These are phyloP conservation scores for Philonicus albiceps DNA, from an alignment of 2,888 invertebrate genomes.

Conservation along the genomic window DNA sequence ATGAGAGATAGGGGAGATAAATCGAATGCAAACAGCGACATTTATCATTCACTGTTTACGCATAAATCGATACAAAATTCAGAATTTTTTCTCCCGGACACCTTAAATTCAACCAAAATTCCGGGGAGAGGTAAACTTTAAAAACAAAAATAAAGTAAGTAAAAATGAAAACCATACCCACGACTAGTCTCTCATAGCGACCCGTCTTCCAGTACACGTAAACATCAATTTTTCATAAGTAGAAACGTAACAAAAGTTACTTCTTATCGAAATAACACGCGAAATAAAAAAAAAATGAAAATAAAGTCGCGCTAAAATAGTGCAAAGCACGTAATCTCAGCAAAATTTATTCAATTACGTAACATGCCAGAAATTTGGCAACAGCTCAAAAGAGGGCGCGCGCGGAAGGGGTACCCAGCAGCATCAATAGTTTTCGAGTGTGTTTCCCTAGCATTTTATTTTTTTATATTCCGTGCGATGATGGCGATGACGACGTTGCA, in stretches of 20 bases:
- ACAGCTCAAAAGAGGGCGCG: background rate
- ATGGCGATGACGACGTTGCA: conserved; percentile 3
- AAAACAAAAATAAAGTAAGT: background rate
- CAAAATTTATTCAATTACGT: conserved; percentile 41
- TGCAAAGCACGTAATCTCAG: conserved; percentile 32
- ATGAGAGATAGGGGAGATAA: background rate
- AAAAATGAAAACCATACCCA: background rate
- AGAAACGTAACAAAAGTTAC: background rate
- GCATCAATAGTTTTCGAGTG: conserved; percentile 24
- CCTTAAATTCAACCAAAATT: background rate
- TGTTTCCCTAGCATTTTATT: background rate
- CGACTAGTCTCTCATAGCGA: background rate
- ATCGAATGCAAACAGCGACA: background rate
- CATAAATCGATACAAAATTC: background rate
- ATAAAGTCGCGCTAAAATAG: conserved; percentile 16
- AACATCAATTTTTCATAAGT: background rate
- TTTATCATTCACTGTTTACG: background rate
- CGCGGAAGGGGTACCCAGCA: background rate
- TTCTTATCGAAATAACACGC: conserved; percentile 25
- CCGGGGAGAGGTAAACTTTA: background rate
- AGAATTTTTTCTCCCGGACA: background rate
- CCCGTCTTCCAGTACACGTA: background rate
- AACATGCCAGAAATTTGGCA: conserved; percentile 36
- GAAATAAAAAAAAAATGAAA: background rate
- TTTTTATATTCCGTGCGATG: background rate